Evolutionary conservation across 2,797 vertebrate genomes (phyloP), one percentile per base, ranked within the genome.

Genomic region (Hyperoplus immaculatus): DNA sequence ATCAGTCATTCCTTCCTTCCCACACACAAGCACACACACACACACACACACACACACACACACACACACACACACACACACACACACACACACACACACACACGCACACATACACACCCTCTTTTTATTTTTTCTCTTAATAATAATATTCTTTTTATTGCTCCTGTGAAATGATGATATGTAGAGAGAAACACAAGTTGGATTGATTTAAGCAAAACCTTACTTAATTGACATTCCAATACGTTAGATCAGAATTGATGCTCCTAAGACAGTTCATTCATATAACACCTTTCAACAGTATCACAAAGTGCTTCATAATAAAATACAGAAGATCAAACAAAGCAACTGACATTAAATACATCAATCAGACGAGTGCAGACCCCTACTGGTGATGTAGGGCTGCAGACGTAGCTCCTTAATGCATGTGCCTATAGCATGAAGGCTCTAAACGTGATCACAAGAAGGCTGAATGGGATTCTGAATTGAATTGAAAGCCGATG

Each of bases 11-110:
- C 50, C 29, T n/a, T 39, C 49, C 18, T 45, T 63, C 46, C 29
- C 15, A 29, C 49, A 36, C 49, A 12, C 60, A 46, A 29, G 5
- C 3, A 1, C 14, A 2, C n/a, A 39, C 66, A 56, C 18, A 7
- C 18, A 12, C 51, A 4, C 53, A n/a, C n/a, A n/a, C n/a, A 18
- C 11, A 15, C 12, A 38, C 67, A 69, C 15, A 39, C 21, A n/a
- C 66, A 56, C 47, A 36, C 59, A 45, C 58, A 62, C 49, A 59
- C 56, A 65, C 38, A 57, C 61, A 73, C 42, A 47, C 61, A 43
- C 70, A 56, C 60, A 59, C 57, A 54, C 58, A 56, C 68, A 45
- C 16, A 21, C 46, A 65, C 63, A 57, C 46, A 58, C 29, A 61
- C 49, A 51, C 62, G n/a, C 55, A 53, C 55, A 38, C 62, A 51